Conservation (phyloP, 2,113 vertebrate genomes). For the Caranx ignobilis region DNA sequence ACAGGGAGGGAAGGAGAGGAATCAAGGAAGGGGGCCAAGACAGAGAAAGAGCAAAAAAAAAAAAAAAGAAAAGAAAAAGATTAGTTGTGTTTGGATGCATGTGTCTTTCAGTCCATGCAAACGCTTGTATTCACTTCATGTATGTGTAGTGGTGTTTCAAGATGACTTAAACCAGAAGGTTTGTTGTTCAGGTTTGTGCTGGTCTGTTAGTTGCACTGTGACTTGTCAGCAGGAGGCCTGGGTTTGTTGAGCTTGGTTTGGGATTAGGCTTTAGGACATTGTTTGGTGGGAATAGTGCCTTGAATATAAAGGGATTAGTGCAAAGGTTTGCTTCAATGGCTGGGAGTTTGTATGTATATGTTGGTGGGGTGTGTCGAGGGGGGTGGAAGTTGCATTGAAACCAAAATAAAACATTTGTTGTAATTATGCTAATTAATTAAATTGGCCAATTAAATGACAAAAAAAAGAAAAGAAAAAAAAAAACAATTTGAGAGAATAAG, state of each 20-base stretch:
- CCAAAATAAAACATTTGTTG: conserved; percentile 51
- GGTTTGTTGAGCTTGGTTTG: conserved; percentile 75
- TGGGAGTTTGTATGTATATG: conserved; percentile 63
- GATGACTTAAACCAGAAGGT: conserved; percentile 10
- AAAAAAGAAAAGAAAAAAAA: neutral
- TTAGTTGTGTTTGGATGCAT: neutral
- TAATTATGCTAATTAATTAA: conserved; percentile 22
- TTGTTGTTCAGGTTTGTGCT: conserved; percentile 15
- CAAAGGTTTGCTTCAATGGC: conserved; percentile 77
- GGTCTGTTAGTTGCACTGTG: conserved; percentile 43
- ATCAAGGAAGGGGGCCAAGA: conserved; percentile 9
- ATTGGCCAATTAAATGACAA: neutral
- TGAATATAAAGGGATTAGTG: conserved; percentile 87
- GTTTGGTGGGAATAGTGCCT: conserved; percentile 79
- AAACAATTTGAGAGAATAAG: neutral
- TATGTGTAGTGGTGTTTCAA: neutral
- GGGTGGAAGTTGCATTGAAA: conserved; percentile 69
- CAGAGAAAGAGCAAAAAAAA: neutral
- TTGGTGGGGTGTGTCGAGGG: conserved; percentile 27
- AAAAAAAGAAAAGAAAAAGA: neutral
- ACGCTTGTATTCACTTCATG: neutral
- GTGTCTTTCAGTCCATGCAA: conserved; percentile 2
- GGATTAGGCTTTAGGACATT: conserved; percentile 78
- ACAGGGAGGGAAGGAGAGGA: conserved; percentile 1
- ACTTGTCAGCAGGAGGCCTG: conserved; percentile 80